Base-by-base conservation (phyloP, 2,797 vertebrate genomes). In the Pseudotriccus pelzelni region DNA sequence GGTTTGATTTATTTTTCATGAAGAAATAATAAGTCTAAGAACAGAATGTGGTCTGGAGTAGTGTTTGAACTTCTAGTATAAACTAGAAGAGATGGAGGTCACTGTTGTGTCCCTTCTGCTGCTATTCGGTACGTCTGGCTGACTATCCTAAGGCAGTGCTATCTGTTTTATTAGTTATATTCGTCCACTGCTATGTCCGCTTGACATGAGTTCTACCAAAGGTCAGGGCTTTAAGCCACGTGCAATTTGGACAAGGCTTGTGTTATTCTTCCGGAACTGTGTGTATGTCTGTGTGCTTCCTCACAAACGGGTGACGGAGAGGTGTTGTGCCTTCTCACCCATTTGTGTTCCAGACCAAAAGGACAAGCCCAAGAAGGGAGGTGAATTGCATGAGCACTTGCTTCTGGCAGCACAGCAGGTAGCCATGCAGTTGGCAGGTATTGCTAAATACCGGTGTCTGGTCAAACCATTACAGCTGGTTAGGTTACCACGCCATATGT, bases 381-480 rank as follows among this genome's bases (percentile, higher is more conserved):
- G 44, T 39, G 58, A 47, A 46, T 56, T 80, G 52, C 39, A 10
- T 23, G 50, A 88, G 66, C 24, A 10, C 43, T 84, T 66, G 30
- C 44, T 83, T 74, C 70, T 91, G 83, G 79, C 67, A 44, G 59
- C 86, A 46, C 77, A 83, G 83, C 84, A 84, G 89, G 89, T 72
- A 90, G 80, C 69, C 4, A 2, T 41, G 64, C 67, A 34, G 44
- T 9, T 74, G 69, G 74, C 73, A 91, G 76, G 66, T 27, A 0
- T 6, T 78, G 44, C 50, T 89, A 10, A 84, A 39, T 72, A 76
- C 47, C 74, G 49, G 56, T 47, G 66, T 84, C 93, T 96, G 88
- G 69, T 90, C 79, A 94, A 89, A 34, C 53, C 41, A 87, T 95
- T 91, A 85, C 30, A 39, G 59, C 60, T 83, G 94, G 43, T 82